Evolutionary conservation across 2,888 invertebrate genomes (phyloP), one percentile per base, ranked within the genome.

Genomic region (Suillia variegata): DNA sequence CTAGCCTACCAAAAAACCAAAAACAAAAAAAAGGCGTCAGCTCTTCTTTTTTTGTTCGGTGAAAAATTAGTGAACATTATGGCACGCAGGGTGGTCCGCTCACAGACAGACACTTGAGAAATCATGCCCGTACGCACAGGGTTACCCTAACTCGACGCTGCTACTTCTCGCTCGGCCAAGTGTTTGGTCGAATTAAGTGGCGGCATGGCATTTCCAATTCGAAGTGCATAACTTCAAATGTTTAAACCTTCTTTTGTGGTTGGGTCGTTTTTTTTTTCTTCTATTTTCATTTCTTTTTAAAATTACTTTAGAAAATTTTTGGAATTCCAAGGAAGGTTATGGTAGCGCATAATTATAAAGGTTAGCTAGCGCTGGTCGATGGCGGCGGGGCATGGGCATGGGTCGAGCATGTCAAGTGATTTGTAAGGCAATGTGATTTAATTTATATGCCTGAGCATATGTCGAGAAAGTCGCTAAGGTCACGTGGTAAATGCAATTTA

Each of bases 291-390:
- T 38, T 38, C 38, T n/a, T 38, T n/a, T 4, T 38, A 13, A 38
- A n/a, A n/a, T 38, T 5, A 13, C 4, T 31, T 31, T 31, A 12
- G 31, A 12, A 31, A 31, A 31, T 31, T 38, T n/a, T 38, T 26
- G 26, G 10, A 26, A n/a, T 38, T 4, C 13, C 38, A 10, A 8
- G 45, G 45, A 5, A 45, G n/a, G n/a, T 38, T 45, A 45, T 45
- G 45, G 18, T 18, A 45, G 45, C 45, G 45, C 45, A 18, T 45
- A 45, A 45, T 45, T 45, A 18, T 45, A 20, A 45, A 45, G 45
- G 45, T 45, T 45, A 45, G 5, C 6, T 13, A 6, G 45, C 20
- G 45, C 4, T 18, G 45, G 18, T 18, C 18, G 20, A n/a, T n/a
- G n/a, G n/a, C n/a, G n/a, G n/a, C n/a, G n/a, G n/a, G n/a, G n/a